phyloP scores from a whole-genome alignment of 2,113 vertebrate species.

The Cephalopholis sonnerati region DNA sequence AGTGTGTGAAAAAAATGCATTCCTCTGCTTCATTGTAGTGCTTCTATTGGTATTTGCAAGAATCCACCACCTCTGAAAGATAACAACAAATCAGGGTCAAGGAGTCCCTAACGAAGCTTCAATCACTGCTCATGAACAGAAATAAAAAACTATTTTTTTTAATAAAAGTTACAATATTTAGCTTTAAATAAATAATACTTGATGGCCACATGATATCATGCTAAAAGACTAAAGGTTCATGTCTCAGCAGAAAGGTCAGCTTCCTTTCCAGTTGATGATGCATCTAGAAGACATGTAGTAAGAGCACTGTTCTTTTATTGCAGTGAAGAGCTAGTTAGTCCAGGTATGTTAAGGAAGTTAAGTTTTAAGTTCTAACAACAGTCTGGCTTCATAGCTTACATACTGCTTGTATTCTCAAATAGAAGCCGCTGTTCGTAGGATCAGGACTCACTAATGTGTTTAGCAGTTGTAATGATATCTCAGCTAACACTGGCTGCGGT shows the following conservation, averaged over 20 bases:
- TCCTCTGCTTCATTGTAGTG: no score
- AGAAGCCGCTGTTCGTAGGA: not conserved
- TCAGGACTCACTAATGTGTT: not conserved
- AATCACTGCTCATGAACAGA: no score
- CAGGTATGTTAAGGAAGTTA: not conserved
- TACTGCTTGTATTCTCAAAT: not conserved
- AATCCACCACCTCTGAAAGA: no score
- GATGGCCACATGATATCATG: not conserved
- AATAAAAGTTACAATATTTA: no score
- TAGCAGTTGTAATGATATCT: not conserved
- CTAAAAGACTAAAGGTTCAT: not conserved
- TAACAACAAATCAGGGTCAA: no score
- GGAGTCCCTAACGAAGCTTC: no score
- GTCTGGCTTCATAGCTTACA: not conserved
- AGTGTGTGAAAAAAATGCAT: no score
- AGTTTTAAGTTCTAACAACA: not conserved
- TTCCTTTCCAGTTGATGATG: not conserved
- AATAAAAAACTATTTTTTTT: no score
- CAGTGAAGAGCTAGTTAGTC: not conserved
- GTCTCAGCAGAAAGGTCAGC: not conserved
- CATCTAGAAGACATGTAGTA: not conserved
- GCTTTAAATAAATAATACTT: no score
- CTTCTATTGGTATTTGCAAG: no score
- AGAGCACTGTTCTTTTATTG: not conserved
- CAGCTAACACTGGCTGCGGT: not conserved